Conservation (phyloP, 2,113 vertebrate species). For the Centropristis striata region DNA sequence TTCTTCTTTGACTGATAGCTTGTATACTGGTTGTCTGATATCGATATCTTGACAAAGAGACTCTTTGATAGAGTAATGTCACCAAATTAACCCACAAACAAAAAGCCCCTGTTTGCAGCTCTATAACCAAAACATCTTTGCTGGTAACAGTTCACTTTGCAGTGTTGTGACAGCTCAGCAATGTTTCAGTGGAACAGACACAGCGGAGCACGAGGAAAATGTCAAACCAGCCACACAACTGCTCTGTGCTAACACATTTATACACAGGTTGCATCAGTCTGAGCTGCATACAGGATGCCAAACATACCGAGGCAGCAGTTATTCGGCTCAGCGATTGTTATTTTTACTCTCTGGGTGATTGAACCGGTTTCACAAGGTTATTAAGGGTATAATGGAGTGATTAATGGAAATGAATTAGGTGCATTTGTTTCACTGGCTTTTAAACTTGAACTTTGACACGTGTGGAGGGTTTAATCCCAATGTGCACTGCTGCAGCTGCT, state of each 20-base stretch:
- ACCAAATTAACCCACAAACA: neutral
- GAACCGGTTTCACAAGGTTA: neutral
- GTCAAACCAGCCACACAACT: conserved; percentile 18
- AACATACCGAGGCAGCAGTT: conserved; percentile 26
- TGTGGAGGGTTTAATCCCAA: conserved; percentile 9
- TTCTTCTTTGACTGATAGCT: no score
- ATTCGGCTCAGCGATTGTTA: conserved; percentile 18
- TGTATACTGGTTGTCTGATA: no score
- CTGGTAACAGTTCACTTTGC: conserved; percentile 7
- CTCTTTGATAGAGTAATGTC: neutral
- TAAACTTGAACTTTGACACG: conserved; percentile 18
- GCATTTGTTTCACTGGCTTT: neutral
- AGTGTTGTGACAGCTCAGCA: conserved; percentile 39
- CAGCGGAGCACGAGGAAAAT: conserved; percentile 7
- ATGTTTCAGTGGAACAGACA: conserved; percentile 2
- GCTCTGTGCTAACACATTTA: neutral
- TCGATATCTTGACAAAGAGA: neutral
- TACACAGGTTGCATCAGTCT: conserved; percentile 15
- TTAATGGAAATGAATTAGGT: neutral
- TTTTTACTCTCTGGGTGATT: conserved; percentile 8
- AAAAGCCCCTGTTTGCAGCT: conserved; percentile 31
- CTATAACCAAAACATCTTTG: conserved; percentile 45
- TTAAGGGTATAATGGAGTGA: neutral
- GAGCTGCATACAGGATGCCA: conserved; percentile 8
- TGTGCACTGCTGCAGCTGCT: conserved; percentile 57